These are phyloP conservation scores for Gymnocypris eckloni DNA, from an alignment of 2,797 vertebrate species.

Conservation along the genomic window DNA sequence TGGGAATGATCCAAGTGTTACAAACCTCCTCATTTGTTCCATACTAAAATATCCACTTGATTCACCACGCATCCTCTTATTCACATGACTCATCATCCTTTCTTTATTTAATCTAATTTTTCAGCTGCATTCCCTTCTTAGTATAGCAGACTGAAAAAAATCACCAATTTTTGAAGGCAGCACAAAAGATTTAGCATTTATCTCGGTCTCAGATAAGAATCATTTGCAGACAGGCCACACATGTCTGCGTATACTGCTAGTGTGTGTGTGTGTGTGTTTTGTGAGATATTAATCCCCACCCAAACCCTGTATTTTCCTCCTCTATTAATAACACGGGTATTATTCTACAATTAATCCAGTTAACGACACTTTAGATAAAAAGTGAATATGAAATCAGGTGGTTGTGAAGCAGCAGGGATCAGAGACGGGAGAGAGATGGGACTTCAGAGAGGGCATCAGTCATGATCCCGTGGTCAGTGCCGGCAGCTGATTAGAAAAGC, in stretches of 20 bases:
- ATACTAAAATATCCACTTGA: constrained; percentile 21
- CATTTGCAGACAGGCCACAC: constrained; percentile 9
- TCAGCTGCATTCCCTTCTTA: neutral
- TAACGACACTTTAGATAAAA: constrained; percentile 79
- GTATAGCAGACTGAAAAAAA: neutral
- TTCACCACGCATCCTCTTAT: neutral
- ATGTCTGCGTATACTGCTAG: neutral
- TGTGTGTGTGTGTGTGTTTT: constrained; percentile 48
- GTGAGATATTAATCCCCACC: constrained; percentile 73
- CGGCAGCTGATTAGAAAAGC: constrained; percentile 38
- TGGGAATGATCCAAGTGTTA: neutral
- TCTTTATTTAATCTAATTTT: neutral
- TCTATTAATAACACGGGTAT: constrained; percentile 81
- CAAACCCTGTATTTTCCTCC: constrained; percentile 78
- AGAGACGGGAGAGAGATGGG: constrained; percentile 65
- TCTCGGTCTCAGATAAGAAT: constrained; percentile 24
- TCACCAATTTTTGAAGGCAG: constrained; percentile 1
- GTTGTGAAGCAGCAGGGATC: constrained; percentile 74
- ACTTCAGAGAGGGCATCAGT: constrained; percentile 20
- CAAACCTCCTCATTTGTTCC: neutral
- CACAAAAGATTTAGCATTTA: constrained; percentile 24
- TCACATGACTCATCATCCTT: constrained; percentile 16
- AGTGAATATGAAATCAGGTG: constrained; percentile 74
- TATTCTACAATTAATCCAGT: constrained; percentile 84
- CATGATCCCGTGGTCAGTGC: constrained; percentile 19